Percentiles rank a stretch among this genome's conserved stretches.
phyloP scores from a whole-genome alignment of 2,888 invertebrate species.

The Hirtodrosophila trivittata region DNA sequence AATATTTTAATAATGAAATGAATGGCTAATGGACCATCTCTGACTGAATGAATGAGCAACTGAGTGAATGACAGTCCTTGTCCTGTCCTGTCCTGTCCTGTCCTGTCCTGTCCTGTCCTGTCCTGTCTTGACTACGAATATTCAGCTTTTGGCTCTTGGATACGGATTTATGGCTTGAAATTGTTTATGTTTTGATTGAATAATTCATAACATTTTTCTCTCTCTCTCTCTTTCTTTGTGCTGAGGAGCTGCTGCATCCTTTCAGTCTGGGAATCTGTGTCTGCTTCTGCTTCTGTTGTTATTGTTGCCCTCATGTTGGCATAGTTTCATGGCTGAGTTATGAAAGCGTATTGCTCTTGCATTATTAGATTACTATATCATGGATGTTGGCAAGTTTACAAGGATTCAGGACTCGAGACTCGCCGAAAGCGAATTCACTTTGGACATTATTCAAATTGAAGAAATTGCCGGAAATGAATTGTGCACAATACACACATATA shows the following conservation, averaged over 20 bases:
- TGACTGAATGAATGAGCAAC: slow-evolving; percentile 4
- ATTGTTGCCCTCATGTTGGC: slow-evolving; percentile 1
- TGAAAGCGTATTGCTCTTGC: slow-evolving; percentile 7
- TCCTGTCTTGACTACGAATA: slow-evolving; percentile 8
- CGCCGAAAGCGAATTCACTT: slow-evolving; percentile 1
- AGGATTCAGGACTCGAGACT: slow-evolving; percentile 7
- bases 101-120: too few relatives aligned
- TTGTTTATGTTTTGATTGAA: slow-evolving; percentile 50
- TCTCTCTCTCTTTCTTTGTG: slow-evolving; percentile 3
- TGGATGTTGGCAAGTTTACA: slow-evolving; percentile 24
- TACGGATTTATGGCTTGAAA: slow-evolving; percentile 46
- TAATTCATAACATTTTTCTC: slow-evolving; percentile 46
- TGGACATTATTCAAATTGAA: slow-evolving; percentile 33
- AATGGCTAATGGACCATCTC: slow-evolving; percentile 38
- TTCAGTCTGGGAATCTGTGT: too few relatives aligned
- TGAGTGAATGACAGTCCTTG: slow-evolving; percentile 14
- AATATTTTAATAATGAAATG: slow-evolving; percentile 63
- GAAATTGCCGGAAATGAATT: slow-evolving; percentile 20
- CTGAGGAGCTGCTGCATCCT: too few relatives aligned
- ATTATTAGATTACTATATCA: slow-evolving; percentile 38
- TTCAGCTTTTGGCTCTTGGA: slow-evolving; percentile 7
- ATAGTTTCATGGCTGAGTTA: slow-evolving; percentile 10
- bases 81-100: too few relatives aligned
- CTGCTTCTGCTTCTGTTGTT: not conserved
- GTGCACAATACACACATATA: slow-evolving; percentile 21